A percentile compares a stretch with the other conserved stretches of the same genome.
Evolutionary conservation across 2,888 invertebrate genomes (phyloP).

Genomic region (Heliconius erato): DNA sequence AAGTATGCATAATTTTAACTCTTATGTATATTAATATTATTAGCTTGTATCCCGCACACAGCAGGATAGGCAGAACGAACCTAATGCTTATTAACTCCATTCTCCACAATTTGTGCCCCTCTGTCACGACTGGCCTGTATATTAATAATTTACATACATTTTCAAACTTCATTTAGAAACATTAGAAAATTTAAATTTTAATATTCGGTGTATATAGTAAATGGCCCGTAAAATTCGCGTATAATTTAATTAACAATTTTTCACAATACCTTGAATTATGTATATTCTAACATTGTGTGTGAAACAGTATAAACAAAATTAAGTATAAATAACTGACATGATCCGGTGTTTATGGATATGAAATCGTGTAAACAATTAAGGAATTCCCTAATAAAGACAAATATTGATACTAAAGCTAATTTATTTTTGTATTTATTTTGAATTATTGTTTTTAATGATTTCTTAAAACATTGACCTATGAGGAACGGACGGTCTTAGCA

Average conservation of each 20-base stretch:
- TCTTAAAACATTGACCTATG: background rate
- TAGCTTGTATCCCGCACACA: too few relatives aligned
- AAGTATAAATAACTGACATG: constrained; percentile 33
- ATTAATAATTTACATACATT: too few relatives aligned
- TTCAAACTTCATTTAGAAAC: background rate
- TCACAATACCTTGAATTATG: constrained; percentile 36
- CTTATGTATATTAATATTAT: too few relatives aligned
- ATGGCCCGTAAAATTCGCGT: background rate
- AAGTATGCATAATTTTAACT: too few relatives aligned
- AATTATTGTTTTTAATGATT: background rate
- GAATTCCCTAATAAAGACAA: constrained; percentile 32
- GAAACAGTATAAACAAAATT: too few relatives aligned
- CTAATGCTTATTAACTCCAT: too few relatives aligned
- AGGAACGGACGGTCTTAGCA: too few relatives aligned
- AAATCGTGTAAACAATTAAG: constrained; percentile 38
- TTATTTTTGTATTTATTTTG: background rate
- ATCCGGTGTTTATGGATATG: constrained; percentile 47
- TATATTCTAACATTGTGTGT: constrained; percentile 47
- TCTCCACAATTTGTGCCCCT: too few relatives aligned
- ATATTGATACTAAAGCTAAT: background rate
- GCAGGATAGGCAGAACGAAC: too few relatives aligned
- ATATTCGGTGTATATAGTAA: background rate
- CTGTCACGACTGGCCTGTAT: too few relatives aligned
- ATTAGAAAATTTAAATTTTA: background rate
- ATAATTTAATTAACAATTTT: background rate